Percentiles rank a stretch among this genome's conserved stretches.
These are phyloP conservation scores for Philopotamus ludificatus DNA, from an alignment of 1,140 invertebrate species.

Conservation along the genomic window DNA sequence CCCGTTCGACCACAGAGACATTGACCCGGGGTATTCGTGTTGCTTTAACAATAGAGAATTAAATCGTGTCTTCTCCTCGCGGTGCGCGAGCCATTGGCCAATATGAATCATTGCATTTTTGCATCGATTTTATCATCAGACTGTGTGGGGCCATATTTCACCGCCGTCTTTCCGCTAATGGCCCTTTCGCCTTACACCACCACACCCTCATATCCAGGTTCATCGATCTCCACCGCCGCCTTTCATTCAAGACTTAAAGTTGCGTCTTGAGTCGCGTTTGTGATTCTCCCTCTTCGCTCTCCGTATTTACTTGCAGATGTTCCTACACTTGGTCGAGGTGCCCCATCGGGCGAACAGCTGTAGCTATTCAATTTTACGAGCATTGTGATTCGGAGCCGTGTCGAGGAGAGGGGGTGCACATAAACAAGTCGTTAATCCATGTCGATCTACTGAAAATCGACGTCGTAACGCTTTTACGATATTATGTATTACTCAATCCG, in stretches of 20 bases:
- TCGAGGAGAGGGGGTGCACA: neutral
- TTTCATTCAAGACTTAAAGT: constrained; percentile 18
- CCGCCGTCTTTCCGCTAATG: neutral
- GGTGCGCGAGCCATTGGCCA: neutral
- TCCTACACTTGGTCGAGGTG: constrained; percentile 13
- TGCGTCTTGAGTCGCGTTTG: constrained; percentile 6
- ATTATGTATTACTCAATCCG: neutral
- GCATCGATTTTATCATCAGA: too few species aligned
- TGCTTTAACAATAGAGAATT: neutral
- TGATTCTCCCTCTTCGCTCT: neutral
- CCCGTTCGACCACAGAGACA: neutral
- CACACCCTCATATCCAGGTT: constrained; percentile 1
- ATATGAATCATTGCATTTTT: neutral
- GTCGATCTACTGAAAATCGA: too few species aligned
- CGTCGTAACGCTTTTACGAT: neutral
- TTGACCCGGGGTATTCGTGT: neutral
- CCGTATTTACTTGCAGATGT: constrained; percentile 13
- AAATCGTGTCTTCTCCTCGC: neutral
- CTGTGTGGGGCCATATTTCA: too few species aligned
- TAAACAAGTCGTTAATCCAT: neutral
- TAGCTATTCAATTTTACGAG: constrained; percentile 12
- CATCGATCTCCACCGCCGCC: constrained; percentile 22
- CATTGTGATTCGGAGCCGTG: neutral
- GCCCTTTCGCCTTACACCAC: neutral
- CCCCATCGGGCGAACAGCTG: neutral